A percentile compares a stretch with the other conserved stretches of the same genome.
Conservation (phyloP, 2,113 vertebrate genomes). For the zebrafish (Danio rerio) region GRCz12tu NC_133182.1:32441001-32441500, state of each 20-base stretch:
- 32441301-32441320: conserved; percentile 53
- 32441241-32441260: conserved; percentile 47
- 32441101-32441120: conserved; percentile 7
- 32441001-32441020: neutral
- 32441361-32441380: conserved; percentile 13
- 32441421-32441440: neutral
- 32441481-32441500: neutral
- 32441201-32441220: conserved; percentile 46
- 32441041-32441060: conserved; percentile 14
- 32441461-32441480: neutral
- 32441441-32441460: too few species aligned
- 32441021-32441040: conserved; percentile 23
- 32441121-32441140: conserved; percentile 8
- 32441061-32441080: conserved; percentile 11
- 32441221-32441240: conserved; percentile 45
- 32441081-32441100: conserved; percentile 14
- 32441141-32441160: conserved; percentile 30
- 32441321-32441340: conserved; percentile 45
- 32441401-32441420: neutral
- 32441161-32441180: conserved; percentile 25
- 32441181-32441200: conserved; percentile 54
- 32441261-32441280: conserved; percentile 46
- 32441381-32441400: conserved; percentile 29
- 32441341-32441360: conserved; percentile 51
- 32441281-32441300: conserved; percentile 48